Percentiles rank a stretch among this genome's conserved stretches.
Conservation (phyloP, 2,888 invertebrate species). For the Archaeoteleia sp. region DNA sequence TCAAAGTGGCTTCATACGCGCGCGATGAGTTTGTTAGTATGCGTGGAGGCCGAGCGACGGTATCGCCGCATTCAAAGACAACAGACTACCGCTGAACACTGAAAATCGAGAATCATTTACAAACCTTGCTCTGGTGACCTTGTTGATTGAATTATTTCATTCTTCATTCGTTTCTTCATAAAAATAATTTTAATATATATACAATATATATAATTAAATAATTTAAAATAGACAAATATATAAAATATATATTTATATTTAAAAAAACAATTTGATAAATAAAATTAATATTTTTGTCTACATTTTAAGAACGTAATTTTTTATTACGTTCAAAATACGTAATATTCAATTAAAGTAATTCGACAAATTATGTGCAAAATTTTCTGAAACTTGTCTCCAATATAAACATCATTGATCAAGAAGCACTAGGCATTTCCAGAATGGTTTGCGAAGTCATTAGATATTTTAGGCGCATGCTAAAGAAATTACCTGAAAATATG, state of each 20-base stretch:
- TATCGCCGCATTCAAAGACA: slow-evolving; percentile 43
- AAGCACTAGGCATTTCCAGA: slow-evolving; percentile 82
- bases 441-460: slow-evolving; percentile 79
- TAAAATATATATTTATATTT: no score
- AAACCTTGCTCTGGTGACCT: slow-evolving; percentile 49
- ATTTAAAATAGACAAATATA: no score
- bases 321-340: no score
- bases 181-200: no score
- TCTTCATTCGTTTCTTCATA: slow-evolving; percentile 33
- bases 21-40: no score
- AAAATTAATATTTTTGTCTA: no score
- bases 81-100: slow-evolving; percentile 42
- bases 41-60: slow-evolving; percentile 21
- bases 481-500: no score
- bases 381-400: slow-evolving; percentile 80
- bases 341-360: slow-evolving; percentile 77
- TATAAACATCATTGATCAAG: slow-evolving; percentile 79
- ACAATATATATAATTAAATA: no score
- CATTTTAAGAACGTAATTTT: no score
- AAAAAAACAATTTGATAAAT: no score
- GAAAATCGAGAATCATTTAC: slow-evolving; percentile 45
- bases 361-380: slow-evolving; percentile 78
- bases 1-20: no score
- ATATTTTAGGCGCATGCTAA: slow-evolving; percentile 75
- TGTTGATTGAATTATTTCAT: slow-evolving; percentile 50